Evolutionary conservation across 2,797 vertebrate genomes (phyloP).

Genomic region (Phrynocephalus guinanensis): DNA sequence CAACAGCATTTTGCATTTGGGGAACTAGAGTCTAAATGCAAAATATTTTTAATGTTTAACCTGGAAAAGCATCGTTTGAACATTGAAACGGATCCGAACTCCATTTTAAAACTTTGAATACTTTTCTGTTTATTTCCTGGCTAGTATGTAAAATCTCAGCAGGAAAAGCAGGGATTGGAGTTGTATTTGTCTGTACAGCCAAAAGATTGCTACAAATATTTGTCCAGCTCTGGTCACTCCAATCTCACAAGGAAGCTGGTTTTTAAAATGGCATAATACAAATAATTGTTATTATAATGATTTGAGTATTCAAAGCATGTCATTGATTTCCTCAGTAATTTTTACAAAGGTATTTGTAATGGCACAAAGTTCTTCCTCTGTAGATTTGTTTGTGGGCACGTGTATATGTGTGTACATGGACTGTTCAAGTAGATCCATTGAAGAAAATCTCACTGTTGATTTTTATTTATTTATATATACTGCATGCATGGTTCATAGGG

Average conservation of each 20-base stretch:
- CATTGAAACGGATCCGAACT: too few relatives aligned
- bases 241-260: neutral
- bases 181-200: too few relatives aligned
- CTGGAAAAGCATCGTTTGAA: too few relatives aligned
- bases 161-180: too few relatives aligned
- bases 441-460: neutral
- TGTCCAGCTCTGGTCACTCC: neutral
- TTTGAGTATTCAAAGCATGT: neutral
- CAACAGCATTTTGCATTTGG: too few relatives aligned
- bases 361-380: neutral
- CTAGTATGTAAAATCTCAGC: too few relatives aligned
- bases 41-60: too few relatives aligned
- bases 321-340: neutral
- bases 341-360: neutral
- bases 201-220: neutral
- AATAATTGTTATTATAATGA: neutral
- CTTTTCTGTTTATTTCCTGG: too few relatives aligned
- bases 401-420: neutral
- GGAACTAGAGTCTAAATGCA: too few relatives aligned
- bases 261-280: neutral
- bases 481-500: neutral
- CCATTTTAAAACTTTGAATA: too few relatives aligned
- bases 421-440: neutral
- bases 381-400: neutral
- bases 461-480: neutral